Evolutionary conservation across 2,888 invertebrate species (phyloP), one percentile per base, ranked within the genome.

Genomic region (Entomobrya multifasciata): DNA sequence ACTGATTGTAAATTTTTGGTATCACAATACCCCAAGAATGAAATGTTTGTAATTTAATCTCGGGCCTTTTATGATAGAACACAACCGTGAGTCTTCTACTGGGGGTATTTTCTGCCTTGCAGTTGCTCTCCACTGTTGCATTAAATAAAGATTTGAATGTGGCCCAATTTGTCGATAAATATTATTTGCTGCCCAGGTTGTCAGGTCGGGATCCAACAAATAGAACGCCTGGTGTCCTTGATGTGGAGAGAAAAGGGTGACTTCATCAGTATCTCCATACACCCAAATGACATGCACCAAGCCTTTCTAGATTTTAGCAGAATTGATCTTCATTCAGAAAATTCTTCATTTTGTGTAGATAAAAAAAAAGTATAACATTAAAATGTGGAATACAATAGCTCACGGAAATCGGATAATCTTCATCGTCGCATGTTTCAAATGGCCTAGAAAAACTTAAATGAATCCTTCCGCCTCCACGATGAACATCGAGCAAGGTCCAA

Each of bases 231-330:
- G 47, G 6, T 22, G 27, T 1, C 87, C 87, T 1, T 62, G 70
- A 57, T 76, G 79, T 15, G 67, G 67, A n/a, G 60, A 27, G 30
- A 49, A 77, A 60, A 85, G 60, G 0, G 67, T 80, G 6, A 85
- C 15, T 20, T 85, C 44, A 27, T 87, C 87, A 0, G 52, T 83
- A 17, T 76, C 74, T 0, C 87, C 85, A 22, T 52, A 76, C 8
- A 81, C 67, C 87, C 87, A 87, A 49, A 87, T 87, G 4, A 87
- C n/a, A 57, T 82, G 62, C 20, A 82, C 49, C 15, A 72, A 49
- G 20, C 74, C 74, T 4, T 30, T 20, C 70, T 70, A 20, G 3
- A 76, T 22, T 17, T n/a, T n/a, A n/a, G n/a, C n/a, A n/a, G n/a
- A n/a, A n/a, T n/a, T n/a, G n/a, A n/a, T n/a, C n/a, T n/a, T n/a